A percentile compares a stretch with the other conserved stretches of the same genome.
phyloP scores from a whole-genome alignment of 2,113 vertebrate genomes.

The Bufo bufo region DNA sequence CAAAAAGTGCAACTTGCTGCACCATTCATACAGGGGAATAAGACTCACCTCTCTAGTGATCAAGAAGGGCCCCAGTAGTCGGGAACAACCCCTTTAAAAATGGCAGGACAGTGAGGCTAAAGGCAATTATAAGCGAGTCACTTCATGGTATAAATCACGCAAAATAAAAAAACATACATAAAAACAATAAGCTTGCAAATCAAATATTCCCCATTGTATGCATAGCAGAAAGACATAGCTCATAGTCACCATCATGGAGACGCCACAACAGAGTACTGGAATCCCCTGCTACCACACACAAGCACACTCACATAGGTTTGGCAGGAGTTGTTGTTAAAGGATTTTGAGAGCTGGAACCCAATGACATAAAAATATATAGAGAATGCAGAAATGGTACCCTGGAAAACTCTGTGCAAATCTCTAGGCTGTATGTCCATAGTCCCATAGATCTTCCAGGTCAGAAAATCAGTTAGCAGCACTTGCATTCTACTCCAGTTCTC shows the following conservation, averaged over 20 bases:
- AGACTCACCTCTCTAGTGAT: too few relatives aligned
- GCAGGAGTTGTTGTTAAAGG: background rate
- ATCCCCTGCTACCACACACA: constrained; percentile 7
- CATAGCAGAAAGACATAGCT: constrained; percentile 13
- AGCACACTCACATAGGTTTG: background rate
- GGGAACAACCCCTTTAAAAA: background rate
- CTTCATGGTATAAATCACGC: background rate
- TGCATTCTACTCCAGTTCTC: constrained; percentile 15
- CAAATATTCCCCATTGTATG: background rate
- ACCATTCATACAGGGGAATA: too few relatives aligned
- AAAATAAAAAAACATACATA: background rate
- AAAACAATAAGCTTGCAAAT: background rate
- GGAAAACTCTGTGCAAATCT: constrained; percentile 24
- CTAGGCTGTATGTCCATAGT: constrained; percentile 26
- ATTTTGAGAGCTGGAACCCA: background rate
- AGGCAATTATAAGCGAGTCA: constrained; percentile 26
- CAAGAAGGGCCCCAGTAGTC: too few relatives aligned
- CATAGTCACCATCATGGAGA: constrained; percentile 6
- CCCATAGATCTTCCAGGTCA: background rate
- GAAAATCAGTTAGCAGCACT: constrained; percentile 24
- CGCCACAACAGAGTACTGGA: background rate
- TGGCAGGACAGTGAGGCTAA: background rate
- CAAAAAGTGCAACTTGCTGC: too few relatives aligned
- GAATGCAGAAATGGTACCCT: constrained; percentile 34
- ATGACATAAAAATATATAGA: constrained; percentile 11